phyloP scores from a whole-genome alignment of 2,797 vertebrate genomes.

The Streptopelia turtur region DNA sequence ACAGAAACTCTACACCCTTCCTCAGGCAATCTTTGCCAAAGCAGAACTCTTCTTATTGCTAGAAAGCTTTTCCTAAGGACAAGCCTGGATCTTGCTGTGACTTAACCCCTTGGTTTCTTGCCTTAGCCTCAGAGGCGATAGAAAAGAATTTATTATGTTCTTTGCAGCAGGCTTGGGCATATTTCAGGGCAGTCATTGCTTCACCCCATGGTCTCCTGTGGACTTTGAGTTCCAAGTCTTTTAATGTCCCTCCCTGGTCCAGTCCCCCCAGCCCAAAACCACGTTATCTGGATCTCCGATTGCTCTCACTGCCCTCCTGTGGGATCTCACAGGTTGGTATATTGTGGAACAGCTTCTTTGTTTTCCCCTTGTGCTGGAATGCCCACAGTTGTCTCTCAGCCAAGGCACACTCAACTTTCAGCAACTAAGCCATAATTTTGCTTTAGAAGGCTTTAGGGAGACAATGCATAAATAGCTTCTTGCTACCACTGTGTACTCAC shows the following conservation, averaged over 20 bases:
- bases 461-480: conserved; percentile 47
- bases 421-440: conserved; percentile 26
- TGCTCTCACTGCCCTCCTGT: neutral
- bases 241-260: neutral
- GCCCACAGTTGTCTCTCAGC: neutral
- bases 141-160: neutral
- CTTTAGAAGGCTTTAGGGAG: conserved; percentile 51
- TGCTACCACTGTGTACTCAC: conserved; percentile 8
- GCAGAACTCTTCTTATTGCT: neutral
- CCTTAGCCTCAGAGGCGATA: neutral
- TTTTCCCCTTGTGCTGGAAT: neutral
- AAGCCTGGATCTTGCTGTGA: neutral
- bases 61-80: neutral
- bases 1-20: conserved; percentile 37
- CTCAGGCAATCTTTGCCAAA: conserved; percentile 18
- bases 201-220: neutral
- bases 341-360: neutral
- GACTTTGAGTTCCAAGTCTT: neutral
- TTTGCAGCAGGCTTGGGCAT: neutral
- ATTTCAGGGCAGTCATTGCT: neutral
- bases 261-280: neutral
- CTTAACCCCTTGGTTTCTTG: conserved; percentile 25
- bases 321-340: neutral
- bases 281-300: neutral
- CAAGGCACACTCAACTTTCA: conserved; percentile 23